These are phyloP conservation scores for Panonychus citri DNA, from an alignment of 1,140 invertebrate species.

Conservation along the genomic window DNA sequence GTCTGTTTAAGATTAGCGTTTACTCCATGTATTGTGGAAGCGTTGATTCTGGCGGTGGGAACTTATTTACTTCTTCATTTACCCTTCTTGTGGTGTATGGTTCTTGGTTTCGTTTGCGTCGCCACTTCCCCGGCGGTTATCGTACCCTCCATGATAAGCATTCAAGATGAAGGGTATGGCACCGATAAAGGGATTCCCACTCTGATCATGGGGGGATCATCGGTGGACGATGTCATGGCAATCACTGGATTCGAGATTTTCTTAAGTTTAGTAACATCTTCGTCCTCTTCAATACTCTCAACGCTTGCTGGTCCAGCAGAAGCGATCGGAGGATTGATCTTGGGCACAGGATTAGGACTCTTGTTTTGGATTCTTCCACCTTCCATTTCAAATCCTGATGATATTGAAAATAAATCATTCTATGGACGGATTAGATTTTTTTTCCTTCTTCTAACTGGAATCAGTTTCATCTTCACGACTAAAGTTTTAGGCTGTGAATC, in stretches of 20 bases:
- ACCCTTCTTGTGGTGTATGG: constrained; percentile 63
- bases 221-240: constrained; percentile 55
- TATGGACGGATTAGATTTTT: neutral
- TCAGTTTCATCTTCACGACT: neutral
- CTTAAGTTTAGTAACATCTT: constrained; percentile 26
- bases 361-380: constrained; percentile 15
- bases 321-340: constrained; percentile 18
- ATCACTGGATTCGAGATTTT: constrained; percentile 74
- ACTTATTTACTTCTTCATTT: constrained; percentile 48
- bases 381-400: constrained; percentile 2
- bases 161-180: constrained; percentile 62
- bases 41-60: constrained; percentile 36
- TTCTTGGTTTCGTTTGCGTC: constrained; percentile 59
- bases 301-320: constrained; percentile 22
- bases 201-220: constrained; percentile 77
- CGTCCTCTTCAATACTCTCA: constrained; percentile 17
- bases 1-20: constrained; percentile 59
- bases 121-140: constrained; percentile 86
- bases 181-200: constrained; percentile 84
- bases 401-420: neutral
- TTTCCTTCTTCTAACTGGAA: neutral
- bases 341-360: constrained; percentile 16
- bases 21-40: constrained; percentile 63
- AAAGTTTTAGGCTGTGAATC: neutral
- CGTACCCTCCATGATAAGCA: constrained; percentile 60